Percentiles rank a stretch among this genome's conserved stretches.
These are phyloP conservation scores for Sarcophaga carnaria DNA, from an alignment of 2,888 invertebrate species.

Conservation along the genomic window DNA sequence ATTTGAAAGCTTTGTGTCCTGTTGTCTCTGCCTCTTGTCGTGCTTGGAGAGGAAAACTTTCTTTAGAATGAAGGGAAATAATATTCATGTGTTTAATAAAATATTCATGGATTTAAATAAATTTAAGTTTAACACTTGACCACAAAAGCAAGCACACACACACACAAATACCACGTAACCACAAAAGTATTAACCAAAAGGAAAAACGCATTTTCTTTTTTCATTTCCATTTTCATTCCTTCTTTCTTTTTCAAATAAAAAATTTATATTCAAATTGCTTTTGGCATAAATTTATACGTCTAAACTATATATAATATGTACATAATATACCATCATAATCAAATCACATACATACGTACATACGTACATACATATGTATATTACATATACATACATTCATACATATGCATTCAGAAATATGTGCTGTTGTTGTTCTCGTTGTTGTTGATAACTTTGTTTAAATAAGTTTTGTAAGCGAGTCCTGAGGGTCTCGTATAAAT, in stretches of 20 bases:
- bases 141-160: slow-evolving; percentile 38
- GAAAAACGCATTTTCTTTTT: slow-evolving; percentile 32
- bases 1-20: background rate
- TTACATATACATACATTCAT: slow-evolving; percentile 4
- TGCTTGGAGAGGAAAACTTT: background rate
- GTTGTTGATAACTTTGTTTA: slow-evolving; percentile 8
- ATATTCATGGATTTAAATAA: slow-evolving; percentile 61
- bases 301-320: slow-evolving; percentile 52
- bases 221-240: too few species aligned
- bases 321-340: slow-evolving; percentile 17
- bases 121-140: slow-evolving; percentile 66
- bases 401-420: slow-evolving; percentile 5
- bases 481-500: slow-evolving; percentile 68
- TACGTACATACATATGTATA: background rate
- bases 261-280: slow-evolving; percentile 63
- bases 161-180: background rate
- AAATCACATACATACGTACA: slow-evolving; percentile 16
- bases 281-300: slow-evolving; percentile 56
- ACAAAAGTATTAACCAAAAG: background rate
- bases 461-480: slow-evolving; percentile 47
- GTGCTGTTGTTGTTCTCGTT: background rate
- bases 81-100: slow-evolving; percentile 17
- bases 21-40: background rate
- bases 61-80: background rate
- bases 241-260: background rate